Conservation (phyloP, 2,113 vertebrate genomes). For the Nestor notabilis region DNA sequence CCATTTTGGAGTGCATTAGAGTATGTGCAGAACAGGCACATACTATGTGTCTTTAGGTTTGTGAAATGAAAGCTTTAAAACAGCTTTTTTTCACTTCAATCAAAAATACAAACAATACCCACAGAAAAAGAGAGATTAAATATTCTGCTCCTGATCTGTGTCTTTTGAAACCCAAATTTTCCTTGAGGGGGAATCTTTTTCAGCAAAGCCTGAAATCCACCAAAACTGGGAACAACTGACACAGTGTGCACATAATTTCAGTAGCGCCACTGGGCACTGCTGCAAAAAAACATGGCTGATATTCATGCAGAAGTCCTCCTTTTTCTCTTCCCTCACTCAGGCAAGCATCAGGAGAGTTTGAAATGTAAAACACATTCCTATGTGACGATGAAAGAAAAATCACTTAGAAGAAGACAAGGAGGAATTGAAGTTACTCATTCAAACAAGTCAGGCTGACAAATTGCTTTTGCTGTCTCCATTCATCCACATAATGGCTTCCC, state of each 20-base stretch:
- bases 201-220: neutral
- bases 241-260: neutral
- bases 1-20: neutral
- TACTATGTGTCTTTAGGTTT: neutral
- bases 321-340: neutral
- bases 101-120: neutral
- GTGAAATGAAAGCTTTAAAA: neutral
- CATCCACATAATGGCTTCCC: constrained; percentile 55
- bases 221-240: neutral
- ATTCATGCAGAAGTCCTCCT: neutral
- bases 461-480: constrained; percentile 59
- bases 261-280: neutral
- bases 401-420: constrained; percentile 55
- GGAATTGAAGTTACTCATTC: constrained; percentile 69
- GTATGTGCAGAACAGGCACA: neutral
- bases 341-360: constrained; percentile 19
- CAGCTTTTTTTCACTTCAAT: neutral
- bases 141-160: neutral
- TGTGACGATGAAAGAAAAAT: constrained; percentile 51
- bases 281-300: neutral
- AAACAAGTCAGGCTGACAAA: constrained; percentile 67
- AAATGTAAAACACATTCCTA: constrained; percentile 47
- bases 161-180: neutral
- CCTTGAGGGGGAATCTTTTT: neutral
- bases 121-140: neutral